These are phyloP conservation scores for Leptinotarsa texana DNA, from an alignment of 1,140 invertebrate species.

Conservation along the genomic window DNA sequence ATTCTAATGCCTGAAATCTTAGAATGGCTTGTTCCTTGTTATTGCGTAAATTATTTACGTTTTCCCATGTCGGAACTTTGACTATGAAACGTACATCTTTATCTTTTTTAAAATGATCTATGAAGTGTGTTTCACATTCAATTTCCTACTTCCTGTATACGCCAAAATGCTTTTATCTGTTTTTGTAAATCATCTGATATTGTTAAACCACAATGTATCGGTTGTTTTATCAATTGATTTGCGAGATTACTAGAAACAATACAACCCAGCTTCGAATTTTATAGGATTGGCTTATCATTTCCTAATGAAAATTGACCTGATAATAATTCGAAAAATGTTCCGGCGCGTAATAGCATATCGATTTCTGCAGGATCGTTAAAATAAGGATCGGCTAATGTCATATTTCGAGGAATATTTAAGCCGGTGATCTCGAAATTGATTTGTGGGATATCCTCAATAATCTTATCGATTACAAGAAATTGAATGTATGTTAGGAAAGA, in stretches of 20 bases:
- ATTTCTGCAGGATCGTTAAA: constrained; percentile 22
- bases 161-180: constrained; percentile 19
- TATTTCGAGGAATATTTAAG: constrained; percentile 15
- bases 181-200: background rate
- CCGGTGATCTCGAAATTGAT: background rate
- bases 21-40: constrained; percentile 17
- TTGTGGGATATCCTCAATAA: constrained; percentile 27
- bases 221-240: background rate
- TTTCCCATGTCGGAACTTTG: constrained; percentile 2
- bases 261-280: constrained; percentile 30
- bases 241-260: constrained; percentile 6
- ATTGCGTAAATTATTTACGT: background rate
- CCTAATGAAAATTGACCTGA: constrained; percentile 21
- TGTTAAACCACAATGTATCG: background rate
- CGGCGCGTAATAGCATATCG: constrained; percentile 23
- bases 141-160: background rate
- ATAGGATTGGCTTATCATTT: constrained; percentile 20
- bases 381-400: constrained; percentile 21
- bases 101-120: constrained; percentile 13
- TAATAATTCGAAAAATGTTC: constrained; percentile 22
- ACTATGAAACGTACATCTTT: constrained; percentile 26
- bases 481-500: constrained; percentile 30
- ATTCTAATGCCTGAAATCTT: constrained; percentile 23
- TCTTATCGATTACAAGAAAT: constrained; percentile 33
- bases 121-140: constrained; percentile 11